Conservation (phyloP, 2,113 vertebrate genomes). For the Chaetorhynchus papuensis region DNA sequence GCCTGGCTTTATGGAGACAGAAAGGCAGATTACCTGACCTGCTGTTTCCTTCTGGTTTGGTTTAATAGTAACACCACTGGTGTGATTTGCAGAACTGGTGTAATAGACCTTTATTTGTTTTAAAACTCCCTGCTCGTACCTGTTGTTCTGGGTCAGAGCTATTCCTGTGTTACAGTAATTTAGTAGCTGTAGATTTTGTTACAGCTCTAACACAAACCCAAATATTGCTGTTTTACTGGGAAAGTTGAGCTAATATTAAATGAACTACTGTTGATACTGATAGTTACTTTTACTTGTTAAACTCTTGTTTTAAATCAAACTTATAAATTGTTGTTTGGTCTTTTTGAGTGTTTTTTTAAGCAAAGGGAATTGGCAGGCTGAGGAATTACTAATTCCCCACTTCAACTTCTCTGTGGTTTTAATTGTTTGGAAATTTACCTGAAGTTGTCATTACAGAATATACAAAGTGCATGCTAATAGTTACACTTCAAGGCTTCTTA, state of each 20-base stretch:
- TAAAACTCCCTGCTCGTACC: not conserved
- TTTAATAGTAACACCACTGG: not conserved
- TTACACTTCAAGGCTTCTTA: not conserved
- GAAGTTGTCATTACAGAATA: not conserved
- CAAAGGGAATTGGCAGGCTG: not conserved
- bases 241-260: not conserved
- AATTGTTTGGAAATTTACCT: not conserved
- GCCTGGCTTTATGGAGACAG: not conserved
- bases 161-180: accelerated
- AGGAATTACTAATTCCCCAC: not conserved
- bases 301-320: not conserved
- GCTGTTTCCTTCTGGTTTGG: not conserved
- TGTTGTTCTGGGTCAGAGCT: not conserved
- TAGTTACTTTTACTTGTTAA: not conserved
- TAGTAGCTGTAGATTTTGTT: not conserved
- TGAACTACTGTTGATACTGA: not conserved
- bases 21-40: not conserved
- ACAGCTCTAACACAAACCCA: not conserved
- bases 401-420: not conserved
- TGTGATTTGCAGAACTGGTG: not conserved
- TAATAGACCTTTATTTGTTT: not conserved
- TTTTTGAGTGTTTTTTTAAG: not conserved
- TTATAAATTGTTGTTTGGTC: not conserved
- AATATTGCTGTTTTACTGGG: not conserved
- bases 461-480: not conserved